These are phyloP conservation scores for Perca flavescens DNA, from an alignment of 2,113 vertebrate genomes.

Conservation along the genomic window DNA sequence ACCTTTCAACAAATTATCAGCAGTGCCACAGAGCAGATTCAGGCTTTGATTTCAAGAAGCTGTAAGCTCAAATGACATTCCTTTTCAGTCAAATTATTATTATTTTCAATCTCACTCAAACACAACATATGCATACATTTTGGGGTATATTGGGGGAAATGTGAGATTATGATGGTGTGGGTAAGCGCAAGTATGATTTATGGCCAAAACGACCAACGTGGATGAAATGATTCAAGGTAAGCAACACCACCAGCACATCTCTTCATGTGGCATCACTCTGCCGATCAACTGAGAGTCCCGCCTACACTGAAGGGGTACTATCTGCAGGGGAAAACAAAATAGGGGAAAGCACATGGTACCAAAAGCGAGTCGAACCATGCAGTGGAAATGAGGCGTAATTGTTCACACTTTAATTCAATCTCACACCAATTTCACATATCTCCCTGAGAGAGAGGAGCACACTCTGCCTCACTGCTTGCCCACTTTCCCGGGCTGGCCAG, in stretches of 20 bases:
- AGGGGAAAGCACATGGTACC: too few relatives aligned
- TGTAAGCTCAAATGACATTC: background rate
- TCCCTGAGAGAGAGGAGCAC: constrained; percentile 57
- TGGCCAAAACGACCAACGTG: constrained; percentile 19
- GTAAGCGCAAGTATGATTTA: background rate
- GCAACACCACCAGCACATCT: constrained; percentile 58
- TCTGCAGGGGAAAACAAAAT: too few relatives aligned
- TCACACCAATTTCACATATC: constrained; percentile 83
- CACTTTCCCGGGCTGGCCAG: constrained; percentile 72
- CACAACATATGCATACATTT: background rate
- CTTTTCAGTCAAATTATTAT: constrained; percentile 15
- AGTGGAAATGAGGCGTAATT: constrained; percentile 61
- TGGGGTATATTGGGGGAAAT: background rate
- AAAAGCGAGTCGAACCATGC: too few relatives aligned
- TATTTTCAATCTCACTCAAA: background rate
- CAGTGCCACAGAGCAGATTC: background rate
- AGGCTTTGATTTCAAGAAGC: constrained; percentile 16
- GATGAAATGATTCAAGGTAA: constrained; percentile 57
- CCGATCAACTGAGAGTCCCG: too few relatives aligned
- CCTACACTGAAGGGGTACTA: too few relatives aligned
- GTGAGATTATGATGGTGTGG: constrained; percentile 7
- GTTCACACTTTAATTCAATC: constrained; percentile 85
- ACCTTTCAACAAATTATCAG: constrained; percentile 4
- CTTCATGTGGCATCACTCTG: constrained; percentile 9
- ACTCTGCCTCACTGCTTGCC: constrained; percentile 71